Evolutionary conservation across 2,797 vertebrate genomes (phyloP).

Genomic region (Tenualosa ilisha): DNA sequence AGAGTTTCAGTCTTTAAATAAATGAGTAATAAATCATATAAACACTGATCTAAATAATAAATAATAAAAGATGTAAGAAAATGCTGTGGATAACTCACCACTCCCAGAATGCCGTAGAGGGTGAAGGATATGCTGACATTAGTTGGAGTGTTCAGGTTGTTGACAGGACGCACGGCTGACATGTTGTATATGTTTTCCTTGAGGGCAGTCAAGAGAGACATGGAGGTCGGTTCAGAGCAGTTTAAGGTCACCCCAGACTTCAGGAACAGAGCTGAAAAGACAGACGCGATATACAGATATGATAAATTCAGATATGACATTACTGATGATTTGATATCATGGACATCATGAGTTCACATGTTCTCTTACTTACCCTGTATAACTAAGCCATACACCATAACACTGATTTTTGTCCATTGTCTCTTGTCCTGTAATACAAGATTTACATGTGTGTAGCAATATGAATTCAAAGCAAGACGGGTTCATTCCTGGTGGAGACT

Average conservation of each 20-base stretch:
- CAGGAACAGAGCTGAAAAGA: neutral
- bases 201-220: slow-evolving; percentile 59
- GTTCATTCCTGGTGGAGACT: no score
- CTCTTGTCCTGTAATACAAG: neutral
- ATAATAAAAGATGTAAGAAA: no score
- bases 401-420: neutral
- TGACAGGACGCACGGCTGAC: slow-evolving; percentile 71
- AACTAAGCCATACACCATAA: neutral
- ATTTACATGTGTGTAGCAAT: neutral
- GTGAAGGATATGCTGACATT: slow-evolving; percentile 82
- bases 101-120: slow-evolving; percentile 79
- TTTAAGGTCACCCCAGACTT: neutral
- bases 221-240: slow-evolving; percentile 66
- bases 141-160: slow-evolving; percentile 76
- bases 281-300: neutral
- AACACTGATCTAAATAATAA: no score
- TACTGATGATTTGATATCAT: neutral
- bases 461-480: neutral
- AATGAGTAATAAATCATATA: no score
- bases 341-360: neutral
- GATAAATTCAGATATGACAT: neutral
- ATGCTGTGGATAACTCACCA: slow-evolving; percentile 62
- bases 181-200: slow-evolving; percentile 69
- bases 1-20: no score
- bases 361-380: neutral